phyloP scores from a whole-genome alignment of 1,140 invertebrate species.

The Neodiprion fabricii region DNA sequence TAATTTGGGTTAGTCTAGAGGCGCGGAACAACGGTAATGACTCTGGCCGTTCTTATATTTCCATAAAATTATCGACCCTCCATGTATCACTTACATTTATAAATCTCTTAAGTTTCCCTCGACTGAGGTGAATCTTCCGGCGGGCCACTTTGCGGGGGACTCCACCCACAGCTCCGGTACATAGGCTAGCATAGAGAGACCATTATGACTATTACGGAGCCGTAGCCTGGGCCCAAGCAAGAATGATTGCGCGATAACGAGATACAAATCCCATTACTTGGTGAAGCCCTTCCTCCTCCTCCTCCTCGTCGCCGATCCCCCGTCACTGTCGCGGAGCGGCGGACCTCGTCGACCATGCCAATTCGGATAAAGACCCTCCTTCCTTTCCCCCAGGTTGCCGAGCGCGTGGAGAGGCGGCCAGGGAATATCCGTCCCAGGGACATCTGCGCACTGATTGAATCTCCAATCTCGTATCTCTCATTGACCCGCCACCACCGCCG shows the following conservation, averaged over 20 bases:
- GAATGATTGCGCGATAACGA: constrained; percentile 63
- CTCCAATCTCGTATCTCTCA: constrained; percentile 57
- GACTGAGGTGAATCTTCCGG: not conserved
- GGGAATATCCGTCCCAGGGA: constrained; percentile 63
- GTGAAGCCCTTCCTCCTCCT: constrained; percentile 42
- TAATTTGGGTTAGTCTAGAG: no score
- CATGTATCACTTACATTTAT: no score
- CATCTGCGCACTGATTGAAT: constrained; percentile 64
- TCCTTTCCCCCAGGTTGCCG: constrained; percentile 6
- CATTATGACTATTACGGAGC: constrained; percentile 7
- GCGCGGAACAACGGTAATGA: no score
- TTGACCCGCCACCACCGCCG: constrained; percentile 38
- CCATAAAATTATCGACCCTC: no score
- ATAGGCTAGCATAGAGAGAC: not conserved
- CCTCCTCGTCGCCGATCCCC: constrained; percentile 53
- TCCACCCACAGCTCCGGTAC: not conserved
- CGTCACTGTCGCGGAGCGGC: constrained; percentile 20
- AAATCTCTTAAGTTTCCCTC: no score
- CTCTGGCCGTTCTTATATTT: no score
- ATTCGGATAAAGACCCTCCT: constrained; percentile 55
- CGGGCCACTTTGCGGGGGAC: not conserved
- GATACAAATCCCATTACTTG: constrained; percentile 64
- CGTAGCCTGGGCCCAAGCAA: constrained; percentile 36
- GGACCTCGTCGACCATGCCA: constrained; percentile 46
- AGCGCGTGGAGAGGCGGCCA: constrained; percentile 40